Evolutionary conservation across 2,797 vertebrate genomes (phyloP).

Genomic region (Pseudopleuronectes americanus): DNA sequence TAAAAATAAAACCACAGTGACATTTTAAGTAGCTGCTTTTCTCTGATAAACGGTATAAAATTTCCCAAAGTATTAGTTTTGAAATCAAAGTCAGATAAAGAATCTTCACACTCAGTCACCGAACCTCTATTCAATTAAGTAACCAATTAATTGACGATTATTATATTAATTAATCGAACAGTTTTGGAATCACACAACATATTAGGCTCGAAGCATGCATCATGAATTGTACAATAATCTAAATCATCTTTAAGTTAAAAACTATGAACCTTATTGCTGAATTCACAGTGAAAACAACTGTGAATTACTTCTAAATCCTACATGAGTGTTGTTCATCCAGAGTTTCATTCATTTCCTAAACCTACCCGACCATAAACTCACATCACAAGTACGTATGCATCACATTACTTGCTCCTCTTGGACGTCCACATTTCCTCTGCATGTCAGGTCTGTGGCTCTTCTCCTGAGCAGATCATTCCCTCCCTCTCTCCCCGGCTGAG

Average conservation of each 20-base stretch:
- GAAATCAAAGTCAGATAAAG: too few species aligned
- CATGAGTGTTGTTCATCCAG: not conserved
- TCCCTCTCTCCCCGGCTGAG: conserved; percentile 19
- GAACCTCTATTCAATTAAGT: not conserved
- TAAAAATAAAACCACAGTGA: too few species aligned
- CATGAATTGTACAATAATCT: not conserved
- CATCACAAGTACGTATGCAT: conserved; percentile 5
- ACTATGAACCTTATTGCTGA: too few species aligned
- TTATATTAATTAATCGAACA: too few species aligned
- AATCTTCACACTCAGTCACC: not conserved
- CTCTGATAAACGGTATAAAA: not conserved
- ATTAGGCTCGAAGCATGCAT: not conserved
- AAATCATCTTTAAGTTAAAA: not conserved
- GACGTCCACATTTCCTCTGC: not conserved
- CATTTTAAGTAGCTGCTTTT: too few species aligned
- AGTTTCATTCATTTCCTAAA: not conserved
- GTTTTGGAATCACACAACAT: too few species aligned
- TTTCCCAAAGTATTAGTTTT: not conserved
- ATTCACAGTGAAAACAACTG: too few species aligned
- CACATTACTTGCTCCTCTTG: conserved; percentile 6
- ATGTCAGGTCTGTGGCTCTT: conserved; percentile 1
- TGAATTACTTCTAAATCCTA: too few species aligned
- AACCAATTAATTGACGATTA: not conserved
- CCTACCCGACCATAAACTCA: too few species aligned
- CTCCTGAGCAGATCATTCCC: conserved; percentile 33